Evolutionary conservation across 2,113 vertebrate genomes (phyloP).

Genomic region (Lonchura striata): DNA sequence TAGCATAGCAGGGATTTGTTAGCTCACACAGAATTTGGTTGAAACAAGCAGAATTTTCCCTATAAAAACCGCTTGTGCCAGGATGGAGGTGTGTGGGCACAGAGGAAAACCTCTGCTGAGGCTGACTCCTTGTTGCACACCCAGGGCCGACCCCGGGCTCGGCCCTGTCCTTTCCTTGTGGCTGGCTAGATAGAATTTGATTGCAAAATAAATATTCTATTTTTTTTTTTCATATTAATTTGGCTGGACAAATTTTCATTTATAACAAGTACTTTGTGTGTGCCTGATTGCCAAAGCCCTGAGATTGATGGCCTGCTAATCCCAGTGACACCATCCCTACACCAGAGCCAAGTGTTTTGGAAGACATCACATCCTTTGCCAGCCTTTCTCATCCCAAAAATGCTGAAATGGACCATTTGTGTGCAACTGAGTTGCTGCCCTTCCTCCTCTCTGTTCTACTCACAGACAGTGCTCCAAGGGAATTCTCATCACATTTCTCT

Average conservation of each 20-base stretch:
- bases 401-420: not conserved
- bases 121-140: too few relatives aligned
- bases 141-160: too few relatives aligned
- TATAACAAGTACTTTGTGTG: not conserved
- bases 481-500: not conserved
- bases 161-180: too few relatives aligned
- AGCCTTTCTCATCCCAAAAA: not conserved
- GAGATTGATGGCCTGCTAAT: not conserved
- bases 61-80: too few relatives aligned
- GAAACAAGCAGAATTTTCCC: too few relatives aligned
- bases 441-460: not conserved
- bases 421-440: not conserved
- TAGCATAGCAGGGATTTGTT: not conserved
- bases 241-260: too few relatives aligned
- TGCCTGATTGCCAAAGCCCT: not conserved
- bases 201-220: too few relatives aligned
- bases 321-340: not conserved
- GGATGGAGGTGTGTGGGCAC: too few relatives aligned
- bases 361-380: not conserved
- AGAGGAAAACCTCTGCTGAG: too few relatives aligned
- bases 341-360: not conserved
- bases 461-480: not conserved
- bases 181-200: too few relatives aligned
- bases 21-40: not conserved
- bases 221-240: too few relatives aligned